phyloP scores from a whole-genome alignment of 2,797 vertebrate genomes.

The Urocyon cinereoargenteus region DNA sequence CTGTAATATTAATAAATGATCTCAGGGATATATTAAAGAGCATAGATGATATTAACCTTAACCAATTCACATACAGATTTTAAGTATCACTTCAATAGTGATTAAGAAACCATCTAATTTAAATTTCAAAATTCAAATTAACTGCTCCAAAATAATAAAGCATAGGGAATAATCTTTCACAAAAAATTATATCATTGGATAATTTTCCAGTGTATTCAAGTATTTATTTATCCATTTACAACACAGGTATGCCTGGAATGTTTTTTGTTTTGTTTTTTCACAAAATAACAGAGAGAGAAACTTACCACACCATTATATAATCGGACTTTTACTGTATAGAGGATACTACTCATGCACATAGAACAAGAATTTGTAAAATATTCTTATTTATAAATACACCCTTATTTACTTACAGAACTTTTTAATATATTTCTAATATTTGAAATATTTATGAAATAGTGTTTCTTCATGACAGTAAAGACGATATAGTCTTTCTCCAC shows the following conservation, averaged over 20 bases:
- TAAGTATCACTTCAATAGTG: neutral
- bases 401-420: neutral
- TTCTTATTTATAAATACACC: neutral
- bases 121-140: constrained; percentile 10
- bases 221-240: neutral
- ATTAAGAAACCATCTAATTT: constrained; percentile 51
- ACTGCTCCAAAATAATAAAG: neutral
- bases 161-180: neutral
- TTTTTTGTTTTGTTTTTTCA: neutral
- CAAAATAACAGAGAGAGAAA: neutral
- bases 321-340: neutral
- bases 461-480: neutral
- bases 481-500: neutral
- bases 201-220: neutral
- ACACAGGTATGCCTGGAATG: neutral
- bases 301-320: neutral
- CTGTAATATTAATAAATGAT: constrained; percentile 6
- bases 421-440: neutral
- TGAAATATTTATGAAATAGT: neutral
- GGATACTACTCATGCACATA: neutral
- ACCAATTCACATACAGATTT: constrained; percentile 7
- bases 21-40: neutral
- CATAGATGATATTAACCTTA: neutral
- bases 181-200: neutral
- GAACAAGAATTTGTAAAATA: neutral